A percentile compares a stretch with the other conserved stretches of the same genome.
These are phyloP conservation scores for Saccopteryx leptura DNA, from an alignment of 2,113 vertebrate species.

Conservation along the genomic window DNA sequence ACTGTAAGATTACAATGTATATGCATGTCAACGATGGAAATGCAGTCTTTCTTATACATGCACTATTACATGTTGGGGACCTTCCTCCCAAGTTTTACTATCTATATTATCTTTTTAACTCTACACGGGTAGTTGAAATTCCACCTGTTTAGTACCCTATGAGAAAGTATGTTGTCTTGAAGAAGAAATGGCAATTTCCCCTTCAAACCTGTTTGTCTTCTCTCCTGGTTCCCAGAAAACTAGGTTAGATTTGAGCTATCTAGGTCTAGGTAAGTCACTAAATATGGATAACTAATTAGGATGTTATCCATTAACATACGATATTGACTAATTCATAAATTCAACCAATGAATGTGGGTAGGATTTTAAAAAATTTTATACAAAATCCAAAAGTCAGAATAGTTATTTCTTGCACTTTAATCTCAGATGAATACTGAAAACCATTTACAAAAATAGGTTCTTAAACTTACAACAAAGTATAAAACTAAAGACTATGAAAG, in stretches of 20 bases:
- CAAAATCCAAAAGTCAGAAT: not conserved
- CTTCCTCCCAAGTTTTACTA: not conserved
- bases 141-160: not conserved
- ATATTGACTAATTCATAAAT: conserved; percentile 17
- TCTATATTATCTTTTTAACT: conserved; percentile 21
- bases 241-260: not conserved
- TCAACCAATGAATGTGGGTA: not conserved
- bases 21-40: not conserved
- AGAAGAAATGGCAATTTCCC: conserved; percentile 36
- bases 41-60: not conserved
- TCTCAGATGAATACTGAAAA: conserved; percentile 34
- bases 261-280: not conserved
- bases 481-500: not conserved
- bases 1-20: not conserved
- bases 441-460: conserved; percentile 23
- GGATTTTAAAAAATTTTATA: not conserved
- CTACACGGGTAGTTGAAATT: not conserved
- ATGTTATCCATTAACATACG: not conserved
- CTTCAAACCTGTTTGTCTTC: not conserved
- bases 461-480: conserved; percentile 27
- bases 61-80: not conserved
- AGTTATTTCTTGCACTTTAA: conserved; percentile 36
- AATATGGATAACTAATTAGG: not conserved
- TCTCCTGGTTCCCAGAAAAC: not conserved
- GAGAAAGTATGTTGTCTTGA: conserved; percentile 1